phyloP scores from a whole-genome alignment of 2,797 vertebrate genomes.

The Micrastur ruficollis region DNA sequence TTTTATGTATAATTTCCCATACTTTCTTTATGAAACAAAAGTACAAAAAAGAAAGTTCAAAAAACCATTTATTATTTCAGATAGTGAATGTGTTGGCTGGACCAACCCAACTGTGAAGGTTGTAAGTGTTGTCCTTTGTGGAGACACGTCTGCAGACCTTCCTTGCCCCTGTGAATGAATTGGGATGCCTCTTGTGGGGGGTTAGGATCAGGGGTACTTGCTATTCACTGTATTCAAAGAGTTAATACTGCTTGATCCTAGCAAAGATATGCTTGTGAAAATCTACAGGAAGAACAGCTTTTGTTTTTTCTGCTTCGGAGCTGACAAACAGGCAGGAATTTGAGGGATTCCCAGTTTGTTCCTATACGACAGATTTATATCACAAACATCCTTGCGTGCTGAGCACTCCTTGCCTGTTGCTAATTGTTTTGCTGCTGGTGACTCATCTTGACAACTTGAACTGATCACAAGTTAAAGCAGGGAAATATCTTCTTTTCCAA shows the following conservation, averaged over 20 bases:
- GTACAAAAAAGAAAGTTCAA: background rate
- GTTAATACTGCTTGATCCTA: background rate
- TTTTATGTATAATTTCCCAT: background rate
- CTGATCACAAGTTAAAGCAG: background rate
- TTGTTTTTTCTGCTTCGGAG: background rate
- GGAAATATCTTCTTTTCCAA: background rate
- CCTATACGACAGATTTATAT: background rate
- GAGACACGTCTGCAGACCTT: background rate
- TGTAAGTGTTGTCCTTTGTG: background rate
- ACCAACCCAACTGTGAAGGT: background rate
- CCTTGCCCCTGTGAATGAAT: background rate
- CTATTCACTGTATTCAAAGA: background rate
- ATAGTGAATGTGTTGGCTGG: background rate
- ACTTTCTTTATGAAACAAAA: background rate
- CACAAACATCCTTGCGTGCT: background rate
- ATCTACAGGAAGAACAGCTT: background rate
- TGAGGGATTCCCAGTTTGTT: background rate
- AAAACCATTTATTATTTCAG: background rate
- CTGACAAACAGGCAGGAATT: background rate
- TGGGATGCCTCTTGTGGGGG: background rate
- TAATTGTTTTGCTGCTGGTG: background rate
- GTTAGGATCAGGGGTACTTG: background rate
- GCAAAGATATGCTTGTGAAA: background rate
- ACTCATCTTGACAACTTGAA: conserved; percentile 7
- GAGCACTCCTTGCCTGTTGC: background rate